These are phyloP conservation scores for Probosciger aterrimus DNA, from an alignment of 2,113 vertebrate genomes.

Conservation along the genomic window DNA sequence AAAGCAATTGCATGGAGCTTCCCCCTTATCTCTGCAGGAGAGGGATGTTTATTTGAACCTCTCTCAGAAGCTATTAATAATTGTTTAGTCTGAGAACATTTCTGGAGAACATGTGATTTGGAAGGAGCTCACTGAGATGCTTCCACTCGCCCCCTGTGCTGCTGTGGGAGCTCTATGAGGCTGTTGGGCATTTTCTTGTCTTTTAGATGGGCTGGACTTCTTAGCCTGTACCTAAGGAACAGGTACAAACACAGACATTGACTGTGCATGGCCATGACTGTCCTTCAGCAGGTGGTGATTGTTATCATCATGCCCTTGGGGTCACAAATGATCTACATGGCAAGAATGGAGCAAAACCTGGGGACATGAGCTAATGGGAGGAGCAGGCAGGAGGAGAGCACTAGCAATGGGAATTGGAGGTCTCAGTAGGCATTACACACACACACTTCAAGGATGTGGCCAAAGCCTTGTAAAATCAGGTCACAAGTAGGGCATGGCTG, in stretches of 20 bases:
- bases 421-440: neutral
- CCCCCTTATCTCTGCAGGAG: slow-evolving; percentile 56
- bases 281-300: neutral
- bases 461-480: neutral
- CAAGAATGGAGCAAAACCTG: neutral
- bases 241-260: neutral
- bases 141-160: neutral
- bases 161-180: neutral
- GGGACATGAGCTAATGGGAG: fast-evolving
- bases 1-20: neutral
- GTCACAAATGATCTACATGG: neutral
- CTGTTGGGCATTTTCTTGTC: neutral
- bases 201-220: neutral
- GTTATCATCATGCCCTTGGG: neutral
- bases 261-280: fast-evolving
- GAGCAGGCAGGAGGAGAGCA: neutral
- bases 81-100: slow-evolving; percentile 68
- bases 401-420: neutral
- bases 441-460: neutral
- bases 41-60: slow-evolving; percentile 54
- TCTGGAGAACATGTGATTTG: slow-evolving; percentile 4
- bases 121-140: neutral
- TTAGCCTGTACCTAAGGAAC: neutral
- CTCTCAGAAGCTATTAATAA: slow-evolving; percentile 54
- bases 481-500: neutral